Conservation (phyloP, 2,888 invertebrate species). For the Polymixis lichenea region DNA sequence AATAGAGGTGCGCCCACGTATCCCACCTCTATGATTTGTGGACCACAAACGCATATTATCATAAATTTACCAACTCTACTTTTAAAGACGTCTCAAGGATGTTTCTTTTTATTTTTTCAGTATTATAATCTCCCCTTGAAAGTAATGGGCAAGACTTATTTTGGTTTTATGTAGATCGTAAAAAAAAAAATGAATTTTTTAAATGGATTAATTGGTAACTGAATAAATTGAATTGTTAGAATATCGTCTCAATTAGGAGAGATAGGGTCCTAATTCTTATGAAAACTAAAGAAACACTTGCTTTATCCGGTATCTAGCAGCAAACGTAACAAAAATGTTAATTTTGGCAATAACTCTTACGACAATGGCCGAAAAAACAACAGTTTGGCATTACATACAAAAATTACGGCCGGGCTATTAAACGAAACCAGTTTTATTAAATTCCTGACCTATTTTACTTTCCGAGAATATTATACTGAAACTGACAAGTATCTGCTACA, state of each 20-base stretch:
- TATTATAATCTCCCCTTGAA: constrained; percentile 54
- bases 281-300: neutral
- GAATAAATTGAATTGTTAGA: constrained; percentile 16
- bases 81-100: constrained; percentile 73
- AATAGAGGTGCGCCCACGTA: constrained; percentile 74
- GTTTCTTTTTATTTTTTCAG: constrained; percentile 63
- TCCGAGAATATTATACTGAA: neutral
- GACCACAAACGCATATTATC: constrained; percentile 74
- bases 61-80: constrained; percentile 78
- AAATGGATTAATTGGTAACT: constrained; percentile 39
- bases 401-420: constrained; percentile 2
- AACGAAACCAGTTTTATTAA: constrained; percentile 23
- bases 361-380: constrained; percentile 1
- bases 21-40: constrained; percentile 66
- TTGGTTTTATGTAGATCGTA: constrained; percentile 61
- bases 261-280: neutral
- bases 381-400: constrained; percentile 9
- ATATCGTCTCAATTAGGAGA: neutral
- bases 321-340: constrained; percentile 16
- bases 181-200: constrained; percentile 49
- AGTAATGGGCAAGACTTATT: constrained; percentile 55
- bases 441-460: constrained; percentile 14
- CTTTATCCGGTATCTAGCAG: neutral
- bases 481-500: neutral
- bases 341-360: constrained; percentile 21